Evolutionary conservation across 2,113 vertebrate genomes (phyloP).

Genomic region (Crotalus tigris): DNA sequence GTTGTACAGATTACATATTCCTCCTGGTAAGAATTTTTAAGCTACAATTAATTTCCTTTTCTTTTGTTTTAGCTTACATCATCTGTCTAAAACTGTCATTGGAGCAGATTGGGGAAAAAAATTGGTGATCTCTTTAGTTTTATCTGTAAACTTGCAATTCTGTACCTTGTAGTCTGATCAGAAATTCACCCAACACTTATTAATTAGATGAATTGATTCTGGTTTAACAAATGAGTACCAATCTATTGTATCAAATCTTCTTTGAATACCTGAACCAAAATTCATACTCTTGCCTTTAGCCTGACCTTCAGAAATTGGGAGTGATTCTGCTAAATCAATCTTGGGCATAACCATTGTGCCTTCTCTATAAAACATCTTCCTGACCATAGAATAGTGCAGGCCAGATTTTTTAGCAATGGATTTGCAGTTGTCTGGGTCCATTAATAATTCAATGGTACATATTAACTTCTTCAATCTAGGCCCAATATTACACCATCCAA

Average conservation of each 20-base stretch:
- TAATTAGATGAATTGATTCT: not conserved
- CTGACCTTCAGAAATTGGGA: not conserved
- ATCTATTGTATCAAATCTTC: not conserved
- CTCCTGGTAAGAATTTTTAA: conserved; percentile 79
- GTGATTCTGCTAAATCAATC: not conserved
- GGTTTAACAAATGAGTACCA: not conserved
- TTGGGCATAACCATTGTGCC: not conserved
- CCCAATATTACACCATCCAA: too few relatives aligned
- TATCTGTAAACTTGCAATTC: not conserved
- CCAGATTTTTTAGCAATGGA: not conserved
- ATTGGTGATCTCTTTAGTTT: not conserved
- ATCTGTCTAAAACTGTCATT: not conserved
- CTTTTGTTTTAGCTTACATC: not conserved
- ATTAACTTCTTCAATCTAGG: too few relatives aligned
- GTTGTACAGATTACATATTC: conserved; percentile 89
- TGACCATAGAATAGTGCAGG: not conserved
- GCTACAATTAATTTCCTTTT: not conserved
- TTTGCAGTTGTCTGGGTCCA: not conserved
- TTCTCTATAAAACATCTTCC: not conserved
- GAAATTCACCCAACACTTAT: not conserved
- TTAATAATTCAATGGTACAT: too few relatives aligned
- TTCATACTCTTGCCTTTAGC: not conserved
- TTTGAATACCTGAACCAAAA: not conserved
- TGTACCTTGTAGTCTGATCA: not conserved
- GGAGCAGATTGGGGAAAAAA: not conserved